Evolutionary conservation across 2,113 vertebrate species (phyloP).

Genomic region (Nycticryphes semicollaris): DNA sequence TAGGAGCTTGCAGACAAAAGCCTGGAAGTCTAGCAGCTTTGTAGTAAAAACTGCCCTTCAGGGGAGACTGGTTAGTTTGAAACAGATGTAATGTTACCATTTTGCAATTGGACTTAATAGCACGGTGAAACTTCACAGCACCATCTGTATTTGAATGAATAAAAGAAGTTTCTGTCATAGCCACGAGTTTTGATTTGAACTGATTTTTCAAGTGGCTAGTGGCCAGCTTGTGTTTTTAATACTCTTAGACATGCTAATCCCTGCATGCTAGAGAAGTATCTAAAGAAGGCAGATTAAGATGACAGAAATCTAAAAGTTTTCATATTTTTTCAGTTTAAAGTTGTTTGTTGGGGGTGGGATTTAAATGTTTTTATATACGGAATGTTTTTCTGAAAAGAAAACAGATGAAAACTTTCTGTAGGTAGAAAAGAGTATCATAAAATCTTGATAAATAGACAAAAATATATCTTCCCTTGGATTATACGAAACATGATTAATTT

Average conservation of each 20-base stretch:
- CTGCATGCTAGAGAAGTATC: background rate
- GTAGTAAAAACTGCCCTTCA: background rate
- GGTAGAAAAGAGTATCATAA: background rate
- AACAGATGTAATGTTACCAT: background rate
- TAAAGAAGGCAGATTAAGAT: background rate
- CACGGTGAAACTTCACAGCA: background rate
- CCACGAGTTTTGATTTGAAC: background rate
- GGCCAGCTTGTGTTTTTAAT: background rate
- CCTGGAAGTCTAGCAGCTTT: background rate
- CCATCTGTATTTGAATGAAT: background rate
- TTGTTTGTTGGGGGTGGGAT: background rate
- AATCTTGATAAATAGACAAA: background rate
- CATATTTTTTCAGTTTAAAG: accelerated
- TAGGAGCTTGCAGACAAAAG: background rate
- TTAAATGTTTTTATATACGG: background rate
- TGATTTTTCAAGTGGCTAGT: background rate
- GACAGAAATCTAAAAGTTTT: background rate
- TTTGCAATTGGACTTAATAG: background rate
- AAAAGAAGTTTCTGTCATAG: background rate
- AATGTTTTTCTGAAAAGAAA: background rate
- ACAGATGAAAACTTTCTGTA: background rate
- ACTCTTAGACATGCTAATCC: background rate
- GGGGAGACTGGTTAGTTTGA: background rate
- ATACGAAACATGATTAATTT: background rate
- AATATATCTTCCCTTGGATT: background rate